phyloP scores from a whole-genome alignment of 2,113 vertebrate genomes.

The Pterocles orientalis region DNA sequence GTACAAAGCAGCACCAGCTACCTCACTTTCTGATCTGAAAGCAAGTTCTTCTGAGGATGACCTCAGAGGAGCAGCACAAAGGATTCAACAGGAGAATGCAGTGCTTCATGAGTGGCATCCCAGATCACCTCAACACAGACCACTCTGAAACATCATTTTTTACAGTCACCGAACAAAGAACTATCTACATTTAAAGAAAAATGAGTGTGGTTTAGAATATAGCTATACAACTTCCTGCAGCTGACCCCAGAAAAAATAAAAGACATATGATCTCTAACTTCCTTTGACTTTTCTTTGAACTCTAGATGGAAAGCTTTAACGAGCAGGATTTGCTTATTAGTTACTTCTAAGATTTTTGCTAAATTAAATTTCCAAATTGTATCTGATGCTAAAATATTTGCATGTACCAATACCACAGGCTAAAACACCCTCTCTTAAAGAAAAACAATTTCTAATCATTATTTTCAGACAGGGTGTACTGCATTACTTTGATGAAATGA shows the following conservation, averaged over 20 bases:
- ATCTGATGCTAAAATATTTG: background rate
- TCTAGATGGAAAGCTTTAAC: background rate
- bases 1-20: background rate
- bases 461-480: background rate
- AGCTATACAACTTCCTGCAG: conserved; percentile 23
- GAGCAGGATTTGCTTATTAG: background rate
- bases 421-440: background rate
- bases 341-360: background rate
- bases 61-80: background rate
- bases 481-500: background rate
- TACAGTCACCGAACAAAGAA: background rate
- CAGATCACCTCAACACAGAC: background rate
- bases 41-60: background rate
- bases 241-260: conserved; percentile 44
- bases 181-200: background rate
- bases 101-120: background rate
- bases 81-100: background rate
- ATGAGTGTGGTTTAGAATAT: background rate
- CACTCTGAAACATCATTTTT: background rate
- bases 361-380: background rate
- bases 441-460: background rate
- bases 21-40: background rate
- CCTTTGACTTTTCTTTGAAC: conserved; percentile 44
- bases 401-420: background rate
- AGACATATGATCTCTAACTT: conserved; percentile 45